These are phyloP conservation scores for Mastacembelus armatus DNA, from an alignment of 2,797 vertebrate genomes.

Conservation along the genomic window DNA sequence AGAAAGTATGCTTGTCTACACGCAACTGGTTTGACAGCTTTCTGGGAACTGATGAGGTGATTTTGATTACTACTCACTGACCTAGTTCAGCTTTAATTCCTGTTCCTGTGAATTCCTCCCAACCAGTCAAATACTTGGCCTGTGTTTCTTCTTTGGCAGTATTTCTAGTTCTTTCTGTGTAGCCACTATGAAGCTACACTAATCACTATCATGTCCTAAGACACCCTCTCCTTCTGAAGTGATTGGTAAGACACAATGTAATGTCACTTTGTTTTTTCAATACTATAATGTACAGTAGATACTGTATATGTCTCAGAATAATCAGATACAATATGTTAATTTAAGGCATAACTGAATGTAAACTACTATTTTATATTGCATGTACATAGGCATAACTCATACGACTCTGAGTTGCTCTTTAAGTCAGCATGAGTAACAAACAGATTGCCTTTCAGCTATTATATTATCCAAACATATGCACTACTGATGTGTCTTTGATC, in stretches of 20 bases:
- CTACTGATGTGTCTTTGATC: no score
- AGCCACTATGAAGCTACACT: not conserved
- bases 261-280: not conserved
- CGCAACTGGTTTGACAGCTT: slow-evolving; percentile 7
- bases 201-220: not conserved
- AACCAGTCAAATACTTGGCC: not conserved
- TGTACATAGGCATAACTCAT: not conserved
- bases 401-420: not conserved
- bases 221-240: not conserved
- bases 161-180: not conserved
- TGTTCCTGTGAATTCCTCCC: slow-evolving; percentile 11
- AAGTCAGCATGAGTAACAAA: not conserved
- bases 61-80: slow-evolving; percentile 16
- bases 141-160: slow-evolving; percentile 24
- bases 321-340: not conserved
- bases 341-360: no score
- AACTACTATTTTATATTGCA: no score
- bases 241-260: no score
- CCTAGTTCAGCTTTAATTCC: not conserved
- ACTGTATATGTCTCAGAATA: not conserved
- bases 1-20: not conserved
- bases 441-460: not conserved
- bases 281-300: not conserved
- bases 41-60: not conserved
- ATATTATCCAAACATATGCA: not conserved